Base-by-base conservation (phyloP, 2,797 vertebrate species). In the Rhyacichthys aspro region DNA sequence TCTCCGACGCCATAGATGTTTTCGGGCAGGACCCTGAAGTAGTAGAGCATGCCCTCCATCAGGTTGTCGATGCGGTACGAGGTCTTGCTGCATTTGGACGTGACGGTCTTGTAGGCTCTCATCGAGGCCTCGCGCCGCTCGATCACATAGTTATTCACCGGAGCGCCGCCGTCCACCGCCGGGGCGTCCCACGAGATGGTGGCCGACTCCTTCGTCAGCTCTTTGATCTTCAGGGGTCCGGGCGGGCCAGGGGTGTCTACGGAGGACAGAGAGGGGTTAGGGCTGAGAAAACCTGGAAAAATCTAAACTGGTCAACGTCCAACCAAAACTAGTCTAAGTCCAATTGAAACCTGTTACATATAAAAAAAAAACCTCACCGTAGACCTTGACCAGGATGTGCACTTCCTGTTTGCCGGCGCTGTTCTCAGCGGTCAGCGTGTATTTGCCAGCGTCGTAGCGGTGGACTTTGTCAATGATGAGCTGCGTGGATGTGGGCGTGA, bases 1-100 rank as follows among this genome's bases (percentile, higher is more conserved):
- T 99, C 97, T 47, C 98, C 98, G 8, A 99, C 88, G 34, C 98
- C 98, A 0, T 99, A 99, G 72, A 99, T 98, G 74, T 99, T 99
- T 90, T 99, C 98, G 57, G 97, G 95, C 12, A 98, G 84, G 42
- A 99, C 95, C 76, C 97, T 92, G 90, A 99, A 99, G 84, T 99
- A 99, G 89, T 99, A 99, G 52, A 98, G 86, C 89, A 94, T 92
- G 82, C 98, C 97, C 88, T 99, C 98, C 70, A 93, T 83, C 59
- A 99, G 93, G 65, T 94, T 91, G 19, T 94, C 93, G 8, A 98
- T 92, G 88, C 95, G 95, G 76, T 94, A 98, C 62, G 95, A 91
- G 8, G 98, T 97, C 88, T 99, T 99, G 83, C 82, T 95, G 81
- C 98, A 99, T 85, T 98, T 99, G 49, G 93, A 94, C 34, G 98